A percentile compares a stretch with the other conserved stretches of the same genome.
phyloP scores from a whole-genome alignment of 1,140 invertebrate genomes.

The Telenomus remus region DNA sequence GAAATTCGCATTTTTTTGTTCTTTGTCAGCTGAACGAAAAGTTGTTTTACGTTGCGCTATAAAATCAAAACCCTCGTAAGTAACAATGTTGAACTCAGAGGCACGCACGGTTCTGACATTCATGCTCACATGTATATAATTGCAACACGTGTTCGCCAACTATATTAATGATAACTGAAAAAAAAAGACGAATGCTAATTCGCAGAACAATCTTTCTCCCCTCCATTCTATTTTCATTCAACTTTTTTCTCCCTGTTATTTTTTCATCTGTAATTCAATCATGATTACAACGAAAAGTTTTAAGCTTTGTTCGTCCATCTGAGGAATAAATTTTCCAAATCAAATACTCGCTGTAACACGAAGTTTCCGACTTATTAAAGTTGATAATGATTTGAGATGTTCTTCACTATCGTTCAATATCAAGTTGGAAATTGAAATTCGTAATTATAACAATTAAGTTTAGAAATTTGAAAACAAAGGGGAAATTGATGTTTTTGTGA shows the following conservation, averaged over 20 bases:
- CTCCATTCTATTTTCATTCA: neutral
- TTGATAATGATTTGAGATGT: conserved; percentile 30
- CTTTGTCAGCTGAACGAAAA: conserved; percentile 5
- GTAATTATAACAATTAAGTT: conserved; percentile 22
- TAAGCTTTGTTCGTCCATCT: too few species aligned
- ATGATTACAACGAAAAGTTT: too few species aligned
- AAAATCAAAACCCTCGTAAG: conserved; percentile 37
- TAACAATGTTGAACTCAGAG: conserved; percentile 39
- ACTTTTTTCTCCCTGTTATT: neutral
- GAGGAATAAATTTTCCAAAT: conserved; percentile 40
- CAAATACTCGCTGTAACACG: conserved; percentile 11
- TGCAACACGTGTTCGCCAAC: conserved; percentile 35
- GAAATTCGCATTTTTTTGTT: conserved; percentile 7
- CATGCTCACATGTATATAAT: conserved; percentile 26
- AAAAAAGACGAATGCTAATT: conserved; percentile 11
- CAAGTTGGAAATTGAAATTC: neutral
- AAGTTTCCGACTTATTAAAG: conserved; percentile 43
- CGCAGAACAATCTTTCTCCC: neutral
- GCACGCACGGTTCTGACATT: conserved; percentile 30
- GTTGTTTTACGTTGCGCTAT: conserved; percentile 27
- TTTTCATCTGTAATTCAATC: too few species aligned
- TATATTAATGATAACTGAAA: conserved; percentile 24
- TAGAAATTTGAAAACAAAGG: too few species aligned
- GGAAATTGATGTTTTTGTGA: too few species aligned
- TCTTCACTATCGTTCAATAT: conserved; percentile 7